Percentiles rank a stretch among this genome's conserved stretches.
Evolutionary conservation across 2,113 vertebrate species (phyloP).

Genomic region (Oostethus manadensis): DNA sequence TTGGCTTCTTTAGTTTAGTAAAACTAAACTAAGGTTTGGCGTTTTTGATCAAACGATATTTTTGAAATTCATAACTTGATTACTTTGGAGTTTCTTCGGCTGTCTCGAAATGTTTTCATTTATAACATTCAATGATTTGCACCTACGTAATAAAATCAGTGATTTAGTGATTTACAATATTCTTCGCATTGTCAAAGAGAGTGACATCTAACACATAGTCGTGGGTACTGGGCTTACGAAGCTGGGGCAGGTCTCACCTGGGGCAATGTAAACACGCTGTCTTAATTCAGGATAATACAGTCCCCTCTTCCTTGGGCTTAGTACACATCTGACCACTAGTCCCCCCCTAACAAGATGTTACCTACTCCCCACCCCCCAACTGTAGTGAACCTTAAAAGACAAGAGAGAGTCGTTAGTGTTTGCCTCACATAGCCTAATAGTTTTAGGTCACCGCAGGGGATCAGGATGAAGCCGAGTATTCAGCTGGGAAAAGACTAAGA

Average conservation of each 20-base stretch:
- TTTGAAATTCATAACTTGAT: neutral
- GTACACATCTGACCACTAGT: slow-evolving; percentile 50
- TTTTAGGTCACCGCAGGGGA: slow-evolving; percentile 57
- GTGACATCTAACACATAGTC: slow-evolving; percentile 23
- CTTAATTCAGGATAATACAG: slow-evolving; percentile 47
- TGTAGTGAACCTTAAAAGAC: slow-evolving; percentile 60
- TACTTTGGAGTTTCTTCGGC: neutral
- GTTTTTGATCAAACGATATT: neutral
- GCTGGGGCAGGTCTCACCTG: slow-evolving; percentile 52
- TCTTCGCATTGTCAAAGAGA: slow-evolving; percentile 8
- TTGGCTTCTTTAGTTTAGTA: neutral
- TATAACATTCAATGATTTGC: slow-evolving; percentile 31
- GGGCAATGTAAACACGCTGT: slow-evolving; percentile 47
- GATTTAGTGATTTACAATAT: slow-evolving; percentile 50
- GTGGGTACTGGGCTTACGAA: slow-evolving; percentile 6
- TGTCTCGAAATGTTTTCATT: slow-evolving; percentile 8
- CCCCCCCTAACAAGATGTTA: slow-evolving; percentile 53
- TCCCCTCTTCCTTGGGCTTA: slow-evolving; percentile 38
- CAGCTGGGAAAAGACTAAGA: slow-evolving; percentile 14
- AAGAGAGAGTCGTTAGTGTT: slow-evolving; percentile 63
- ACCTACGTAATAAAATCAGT: slow-evolving; percentile 14
- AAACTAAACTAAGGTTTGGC: neutral
- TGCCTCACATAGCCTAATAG: slow-evolving; percentile 59
- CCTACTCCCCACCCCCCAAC: slow-evolving; percentile 48
- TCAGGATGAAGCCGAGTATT: slow-evolving; percentile 9